Conservation (phyloP, 1,140 invertebrate species). For the Metaphire vulgaris region DNA sequence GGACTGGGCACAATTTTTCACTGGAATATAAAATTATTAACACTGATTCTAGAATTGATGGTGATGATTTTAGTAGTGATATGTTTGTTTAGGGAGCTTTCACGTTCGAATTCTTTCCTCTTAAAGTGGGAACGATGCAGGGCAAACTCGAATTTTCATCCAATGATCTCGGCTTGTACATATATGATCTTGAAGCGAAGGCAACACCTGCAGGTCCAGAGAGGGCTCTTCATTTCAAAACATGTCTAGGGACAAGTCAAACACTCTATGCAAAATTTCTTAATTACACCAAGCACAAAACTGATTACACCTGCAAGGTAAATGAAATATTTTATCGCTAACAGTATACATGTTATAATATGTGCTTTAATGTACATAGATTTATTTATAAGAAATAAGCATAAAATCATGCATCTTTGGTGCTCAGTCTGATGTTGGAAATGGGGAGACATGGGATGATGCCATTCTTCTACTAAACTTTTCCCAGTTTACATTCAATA, state of each 20-base stretch:
- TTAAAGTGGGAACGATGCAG: slow-evolving; percentile 44
- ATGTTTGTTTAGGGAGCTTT: slow-evolving; percentile 49
- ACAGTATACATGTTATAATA: background rate
- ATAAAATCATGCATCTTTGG: no score
- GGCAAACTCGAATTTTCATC: slow-evolving; percentile 46
- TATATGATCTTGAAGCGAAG: slow-evolving; percentile 48
- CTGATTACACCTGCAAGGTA: slow-evolving; percentile 53
- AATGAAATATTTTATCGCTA: no score
- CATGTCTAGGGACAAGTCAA: slow-evolving; percentile 44
- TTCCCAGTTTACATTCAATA: no score
- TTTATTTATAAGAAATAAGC: no score
- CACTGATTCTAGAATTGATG: no score
- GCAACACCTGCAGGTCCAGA: slow-evolving; percentile 47
- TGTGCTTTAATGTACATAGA: no score
- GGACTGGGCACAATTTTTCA: no score
- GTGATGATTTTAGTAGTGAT: no score
- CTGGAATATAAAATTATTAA: no score
- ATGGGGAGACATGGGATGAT: no score
- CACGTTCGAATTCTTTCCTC: slow-evolving; percentile 50
- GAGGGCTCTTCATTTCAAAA: slow-evolving; percentile 48
- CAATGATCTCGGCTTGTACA: slow-evolving; percentile 48
- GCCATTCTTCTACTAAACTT: no score
- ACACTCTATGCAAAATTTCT: slow-evolving; percentile 47
- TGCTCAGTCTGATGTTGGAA: no score
- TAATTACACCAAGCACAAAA: slow-evolving; percentile 52